Base-by-base conservation (phyloP, 2,797 vertebrate species). In the Sebastes steindachneri region DNA sequence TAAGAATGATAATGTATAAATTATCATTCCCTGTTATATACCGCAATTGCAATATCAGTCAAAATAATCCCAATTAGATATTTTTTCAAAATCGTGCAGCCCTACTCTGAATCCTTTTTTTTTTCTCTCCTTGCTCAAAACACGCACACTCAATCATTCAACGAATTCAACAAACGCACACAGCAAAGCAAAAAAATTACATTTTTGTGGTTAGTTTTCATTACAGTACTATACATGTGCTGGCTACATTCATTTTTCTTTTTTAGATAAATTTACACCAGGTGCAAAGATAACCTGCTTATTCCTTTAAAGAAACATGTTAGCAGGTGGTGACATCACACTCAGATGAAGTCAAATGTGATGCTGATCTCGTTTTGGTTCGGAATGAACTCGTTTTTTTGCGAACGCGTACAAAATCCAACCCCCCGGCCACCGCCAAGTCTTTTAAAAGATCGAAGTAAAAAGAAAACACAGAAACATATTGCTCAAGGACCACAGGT, bases 171-270 rank as follows among this genome's bases (percentile, higher is more conserved):
- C 68, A 80, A 74, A 73, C 57, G 4, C 55, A 84, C 81, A 83
- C 37, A 48, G 25, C 74, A 80, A 91, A 84, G 17, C 75, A 41
- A 68, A 41, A 41, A 68, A 48, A 73, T 83, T 81, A 84, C 77
- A 82, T 68, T 53, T 53, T 31, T 66, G 72, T 51, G 57, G 21
- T 71, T 71, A 48, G 31, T 74, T 84, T 78, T 68, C 59, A 25
- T 72, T 71, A 85, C 80, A 88, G 80, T 89, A 71, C 84, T 77
- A 63, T 77, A 89, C 71, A 51, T 67, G 78, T 88, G 84, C 73
- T 80, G 81, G 80, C 70, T 68, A 79, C 76, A 73, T 76, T 85
- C 58, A 31, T 23, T 60, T 71, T 35, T 21, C 68, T 37, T 63
- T 62, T 41, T 37, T 58, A 6, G 10, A 35, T 71, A 59, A 71